phyloP scores from a whole-genome alignment of 2,113 vertebrate species.

The Synodontis membranacea region DNA sequence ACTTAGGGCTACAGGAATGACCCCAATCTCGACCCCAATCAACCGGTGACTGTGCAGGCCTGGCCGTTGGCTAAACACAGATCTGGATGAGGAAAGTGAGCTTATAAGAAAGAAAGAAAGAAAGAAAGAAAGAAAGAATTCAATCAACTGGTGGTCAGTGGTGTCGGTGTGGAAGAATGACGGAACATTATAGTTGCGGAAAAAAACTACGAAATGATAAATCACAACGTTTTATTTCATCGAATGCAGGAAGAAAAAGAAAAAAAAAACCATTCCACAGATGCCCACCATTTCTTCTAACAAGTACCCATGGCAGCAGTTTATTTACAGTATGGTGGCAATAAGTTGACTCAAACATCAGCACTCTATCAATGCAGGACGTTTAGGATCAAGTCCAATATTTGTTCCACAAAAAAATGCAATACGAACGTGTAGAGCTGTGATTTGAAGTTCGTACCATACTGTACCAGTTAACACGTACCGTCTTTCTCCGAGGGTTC shows the following conservation, averaged over 20 bases:
- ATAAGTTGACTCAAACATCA: neutral
- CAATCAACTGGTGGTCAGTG: neutral
- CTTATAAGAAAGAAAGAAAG: neutral
- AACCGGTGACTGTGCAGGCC: neutral
- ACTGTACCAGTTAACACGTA: neutral
- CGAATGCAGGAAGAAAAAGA: neutral
- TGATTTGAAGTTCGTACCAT: neutral
- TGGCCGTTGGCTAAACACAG: neutral
- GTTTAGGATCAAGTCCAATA: neutral
- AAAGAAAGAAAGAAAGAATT: neutral
- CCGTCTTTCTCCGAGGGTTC: neutral
- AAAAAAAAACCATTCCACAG: neutral
- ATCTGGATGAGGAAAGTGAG: conserved; percentile 1
- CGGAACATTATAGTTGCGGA: neutral
- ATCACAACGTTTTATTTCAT: neutral
- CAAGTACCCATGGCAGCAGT: neutral
- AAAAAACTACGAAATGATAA: neutral
- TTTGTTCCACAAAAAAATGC: neutral
- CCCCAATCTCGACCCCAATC: conserved; percentile 15
- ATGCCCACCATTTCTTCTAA: neutral
- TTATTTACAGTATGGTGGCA: neutral
- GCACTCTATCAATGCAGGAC: neutral
- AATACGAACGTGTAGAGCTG: neutral
- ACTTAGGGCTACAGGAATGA: neutral
- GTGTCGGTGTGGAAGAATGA: neutral